Base-by-base conservation (phyloP, 2,888 invertebrate genomes). In the Leistus spinibarbis region DNA sequence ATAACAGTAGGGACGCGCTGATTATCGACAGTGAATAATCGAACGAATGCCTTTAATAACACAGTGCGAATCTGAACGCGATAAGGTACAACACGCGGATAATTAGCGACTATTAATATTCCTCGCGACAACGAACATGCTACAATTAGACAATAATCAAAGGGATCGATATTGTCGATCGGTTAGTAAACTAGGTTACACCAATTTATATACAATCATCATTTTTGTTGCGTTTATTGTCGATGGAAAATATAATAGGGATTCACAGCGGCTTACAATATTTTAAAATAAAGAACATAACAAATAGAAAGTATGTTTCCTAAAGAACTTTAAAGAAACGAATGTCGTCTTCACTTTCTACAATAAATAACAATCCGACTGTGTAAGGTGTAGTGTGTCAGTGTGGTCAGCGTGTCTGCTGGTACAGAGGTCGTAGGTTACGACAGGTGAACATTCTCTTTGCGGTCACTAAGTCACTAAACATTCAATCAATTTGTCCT, bases 21-120 rank as follows among this genome's bases (percentile, higher is more conserved):
- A 68, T 75, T 64, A 75, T 63, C 74, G 74, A 68, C 74, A 74
- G 40, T 74, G 74, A 74, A 74, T 74, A 74, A 74, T 74, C 74
- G 74, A 67, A 74, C 54, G 74, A 23, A 62, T 74, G 67, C 62
- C 74, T 57, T 23, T 74, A 74, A 74, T 74, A 74, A 74, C 63
- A 74, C 53, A 40, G 60, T 74, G 68, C 74, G 67, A 67, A 74
- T 74, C 74, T 53, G 53, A 54, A 60, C 23, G 20, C 67, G 74
- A 74, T 74, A 74, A 73, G 54, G 13, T 64, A 24, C 60, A 67
- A 60, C 68, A 56, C 63, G 40, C 20, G 68, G 74, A 74, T 74
- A 74, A 74, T 74, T 74, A 74, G 62, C 40, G 17, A 62, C 74
- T 67, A 74, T 74, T 74, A 74, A 74, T 74, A 74, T 74, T 74